Evolutionary conservation across 92 coral and sea anemone genomes (phyloP).

Genomic region (Porites evermanni): DNA sequence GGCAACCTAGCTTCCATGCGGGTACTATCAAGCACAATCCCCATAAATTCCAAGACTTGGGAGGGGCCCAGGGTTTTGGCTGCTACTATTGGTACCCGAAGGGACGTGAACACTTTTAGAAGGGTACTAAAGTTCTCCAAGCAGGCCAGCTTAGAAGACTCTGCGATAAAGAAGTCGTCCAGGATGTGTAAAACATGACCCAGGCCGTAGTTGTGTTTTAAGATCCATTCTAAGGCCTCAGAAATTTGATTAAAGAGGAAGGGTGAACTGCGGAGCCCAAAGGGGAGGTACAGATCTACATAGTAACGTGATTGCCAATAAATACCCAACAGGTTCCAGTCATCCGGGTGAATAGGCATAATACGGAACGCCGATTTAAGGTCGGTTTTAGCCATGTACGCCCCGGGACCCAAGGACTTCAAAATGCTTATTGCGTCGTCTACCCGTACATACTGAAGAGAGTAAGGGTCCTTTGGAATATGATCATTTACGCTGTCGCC

Average conservation of each 20-base stretch:
- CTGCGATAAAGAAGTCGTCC: neutral
- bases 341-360: conserved; percentile 53
- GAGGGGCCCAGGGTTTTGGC: conserved; percentile 17
- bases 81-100: neutral
- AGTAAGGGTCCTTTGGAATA: no score
- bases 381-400: conserved; percentile 74
- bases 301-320: conserved; percentile 43
- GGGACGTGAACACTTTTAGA: conserved; percentile 45
- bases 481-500: neutral
- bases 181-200: conserved; percentile 69
- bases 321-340: conserved; percentile 71
- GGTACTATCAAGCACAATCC: neutral
- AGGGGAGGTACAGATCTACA: no score
- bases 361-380: conserved; percentile 67
- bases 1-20: no score
- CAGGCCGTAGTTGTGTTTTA: conserved; percentile 49
- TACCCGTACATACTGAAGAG: no score
- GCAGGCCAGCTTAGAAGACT: neutral
- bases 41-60: conserved; percentile 3
- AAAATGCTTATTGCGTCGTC: conserved; percentile 19
- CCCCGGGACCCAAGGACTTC: conserved; percentile 43
- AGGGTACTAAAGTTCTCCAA: conserved; percentile 53
- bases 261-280: conserved; percentile 68
- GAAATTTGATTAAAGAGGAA: conserved; percentile 64
- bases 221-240: conserved; percentile 71